A percentile compares a stretch with the other conserved stretches of the same genome.
Conservation (phyloP, 2,113 vertebrate genomes). For the Galeopterus variegatus region DNA sequence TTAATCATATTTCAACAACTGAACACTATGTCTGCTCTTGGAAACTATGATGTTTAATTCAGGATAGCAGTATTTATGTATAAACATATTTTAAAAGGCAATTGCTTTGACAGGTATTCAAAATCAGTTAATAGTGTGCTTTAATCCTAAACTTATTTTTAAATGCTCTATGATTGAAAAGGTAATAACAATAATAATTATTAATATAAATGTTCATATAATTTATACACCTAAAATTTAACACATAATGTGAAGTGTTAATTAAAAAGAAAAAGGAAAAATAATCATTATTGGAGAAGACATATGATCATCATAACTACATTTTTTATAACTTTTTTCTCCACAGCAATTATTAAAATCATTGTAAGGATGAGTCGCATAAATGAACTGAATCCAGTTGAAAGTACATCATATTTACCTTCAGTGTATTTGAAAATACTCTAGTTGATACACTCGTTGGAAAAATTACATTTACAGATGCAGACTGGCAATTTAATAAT, state of each 20-base stretch:
- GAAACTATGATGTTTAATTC: neutral
- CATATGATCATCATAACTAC: fast-evolving
- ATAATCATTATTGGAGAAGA: neutral
- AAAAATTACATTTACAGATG: slow-evolving; percentile 68
- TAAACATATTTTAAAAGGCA: neutral
- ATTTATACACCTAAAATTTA: neutral
- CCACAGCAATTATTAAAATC: slow-evolving; percentile 55
- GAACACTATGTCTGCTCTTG: neutral
- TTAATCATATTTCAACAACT: neutral
- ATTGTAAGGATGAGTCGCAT: slow-evolving; percentile 64
- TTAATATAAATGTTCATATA: neutral
- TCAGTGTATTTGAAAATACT: slow-evolving; percentile 77
- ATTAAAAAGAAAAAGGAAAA: neutral
- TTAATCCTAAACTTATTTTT: slow-evolving; percentile 22
- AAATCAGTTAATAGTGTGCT: neutral
- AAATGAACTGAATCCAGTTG: slow-evolving; percentile 59
- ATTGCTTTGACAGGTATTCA: neutral
- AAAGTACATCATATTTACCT: neutral
- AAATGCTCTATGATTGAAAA: slow-evolving; percentile 15
- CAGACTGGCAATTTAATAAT: slow-evolving; percentile 76
- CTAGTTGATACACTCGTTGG: slow-evolving; percentile 46
- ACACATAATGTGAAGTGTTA: neutral
- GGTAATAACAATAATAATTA: neutral
- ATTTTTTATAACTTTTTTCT: neutral
- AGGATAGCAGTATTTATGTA: neutral